phyloP scores from a whole-genome alignment of 2,113 vertebrate species.

The Clupea harengus region DNA sequence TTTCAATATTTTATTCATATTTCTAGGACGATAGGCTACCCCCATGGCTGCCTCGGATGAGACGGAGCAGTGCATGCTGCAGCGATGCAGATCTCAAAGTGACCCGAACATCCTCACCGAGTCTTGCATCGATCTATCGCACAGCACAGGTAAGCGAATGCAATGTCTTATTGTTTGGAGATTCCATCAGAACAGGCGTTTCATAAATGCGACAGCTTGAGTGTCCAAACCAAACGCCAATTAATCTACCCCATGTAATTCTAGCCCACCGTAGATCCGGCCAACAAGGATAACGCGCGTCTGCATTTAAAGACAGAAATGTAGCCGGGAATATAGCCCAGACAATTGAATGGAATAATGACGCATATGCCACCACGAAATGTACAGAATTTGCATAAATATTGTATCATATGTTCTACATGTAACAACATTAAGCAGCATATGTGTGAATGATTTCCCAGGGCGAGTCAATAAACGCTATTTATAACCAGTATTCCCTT shows the following conservation, averaged over 20 bases:
- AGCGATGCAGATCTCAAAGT: conserved; percentile 93
- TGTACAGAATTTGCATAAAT: background rate
- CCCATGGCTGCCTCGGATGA: conserved; percentile 90
- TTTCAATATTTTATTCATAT: conserved; percentile 71
- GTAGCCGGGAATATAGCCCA: background rate
- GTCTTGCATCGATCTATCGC: conserved; percentile 73
- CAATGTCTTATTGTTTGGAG: conserved; percentile 39
- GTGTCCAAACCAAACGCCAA: conserved; percentile 24
- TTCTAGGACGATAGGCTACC: conserved; percentile 65
- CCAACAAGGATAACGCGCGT: conserved; percentile 20
- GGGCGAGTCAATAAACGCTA: background rate
- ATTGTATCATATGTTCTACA: background rate
- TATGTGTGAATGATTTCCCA: background rate
- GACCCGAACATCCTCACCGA: conserved; percentile 93
- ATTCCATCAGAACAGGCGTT: conserved; percentile 30
- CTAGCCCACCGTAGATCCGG: conserved; percentile 9
- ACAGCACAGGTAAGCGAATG: conserved; percentile 78
- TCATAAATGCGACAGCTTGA: background rate
- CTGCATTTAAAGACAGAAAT: conserved; percentile 27
- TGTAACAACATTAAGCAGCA: background rate
- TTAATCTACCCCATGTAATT: conserved; percentile 15
- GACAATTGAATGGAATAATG: conserved; percentile 28
- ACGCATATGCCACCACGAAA: conserved; percentile 7
- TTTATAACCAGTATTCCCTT: conserved; percentile 14
- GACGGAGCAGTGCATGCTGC: conserved; percentile 84